phyloP scores from a whole-genome alignment of 1,140 invertebrate genomes.

The Varroa destructor region DNA sequence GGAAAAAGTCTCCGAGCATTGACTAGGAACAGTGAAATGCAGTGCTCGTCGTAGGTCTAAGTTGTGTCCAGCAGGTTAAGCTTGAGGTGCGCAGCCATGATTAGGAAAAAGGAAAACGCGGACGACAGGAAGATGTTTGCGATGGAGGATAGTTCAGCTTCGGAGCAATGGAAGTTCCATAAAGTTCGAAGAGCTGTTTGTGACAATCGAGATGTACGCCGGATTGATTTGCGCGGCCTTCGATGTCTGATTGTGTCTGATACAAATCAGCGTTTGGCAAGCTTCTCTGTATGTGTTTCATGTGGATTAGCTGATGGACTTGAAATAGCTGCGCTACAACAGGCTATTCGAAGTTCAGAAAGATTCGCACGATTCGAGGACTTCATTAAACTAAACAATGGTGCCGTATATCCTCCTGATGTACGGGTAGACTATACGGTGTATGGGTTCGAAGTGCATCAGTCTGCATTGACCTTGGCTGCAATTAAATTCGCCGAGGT shows the following conservation, averaged over 20 bases:
- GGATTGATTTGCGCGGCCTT: background rate
- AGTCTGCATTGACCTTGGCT: background rate
- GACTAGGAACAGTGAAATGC: too few relatives aligned
- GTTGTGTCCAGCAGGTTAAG: too few relatives aligned
- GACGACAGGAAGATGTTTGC: too few relatives aligned
- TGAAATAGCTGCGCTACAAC: background rate
- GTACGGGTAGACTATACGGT: constrained; percentile 2
- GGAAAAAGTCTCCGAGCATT: too few relatives aligned
- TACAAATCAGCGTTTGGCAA: constrained; percentile 2
- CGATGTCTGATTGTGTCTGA: background rate
- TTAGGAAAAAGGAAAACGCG: too few relatives aligned
- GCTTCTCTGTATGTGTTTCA: background rate
- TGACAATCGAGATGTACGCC: too few relatives aligned
- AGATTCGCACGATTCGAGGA: constrained; percentile 16
- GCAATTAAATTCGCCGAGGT: constrained; percentile 12
- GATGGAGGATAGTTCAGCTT: too few relatives aligned
- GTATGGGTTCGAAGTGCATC: constrained; percentile 10
- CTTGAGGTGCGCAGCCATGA: too few relatives aligned
- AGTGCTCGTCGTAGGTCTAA: too few relatives aligned
- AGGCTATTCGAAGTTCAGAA: background rate
- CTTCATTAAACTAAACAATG: constrained; percentile 17
- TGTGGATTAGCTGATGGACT: background rate
- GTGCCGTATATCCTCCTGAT: constrained; percentile 1
- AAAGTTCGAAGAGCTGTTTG: too few relatives aligned
- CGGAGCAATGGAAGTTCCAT: too few relatives aligned